Evolutionary conservation across 2,797 vertebrate genomes (phyloP).

Genomic region (Oryzias sinensis): DNA sequence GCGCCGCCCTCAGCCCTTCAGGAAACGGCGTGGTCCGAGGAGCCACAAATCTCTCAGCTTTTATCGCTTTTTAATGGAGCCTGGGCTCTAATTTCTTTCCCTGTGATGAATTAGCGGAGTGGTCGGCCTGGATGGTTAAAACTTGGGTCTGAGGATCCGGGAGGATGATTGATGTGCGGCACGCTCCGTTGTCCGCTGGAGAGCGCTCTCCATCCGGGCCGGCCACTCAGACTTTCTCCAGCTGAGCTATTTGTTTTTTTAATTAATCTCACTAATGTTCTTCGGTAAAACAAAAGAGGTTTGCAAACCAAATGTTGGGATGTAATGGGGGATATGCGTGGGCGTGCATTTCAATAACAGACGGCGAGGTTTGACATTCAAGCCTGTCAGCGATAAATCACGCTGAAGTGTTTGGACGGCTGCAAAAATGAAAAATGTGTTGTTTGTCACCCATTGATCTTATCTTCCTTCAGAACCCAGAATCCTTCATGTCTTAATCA

Average conservation of each 20-base stretch:
- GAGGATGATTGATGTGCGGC: conserved; percentile 74
- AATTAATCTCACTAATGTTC: conserved; percentile 71
- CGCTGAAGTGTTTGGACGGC: conserved; percentile 19
- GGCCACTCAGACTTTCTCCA: conserved; percentile 17
- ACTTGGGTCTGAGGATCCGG: conserved; percentile 51
- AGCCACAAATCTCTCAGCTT: conserved; percentile 51
- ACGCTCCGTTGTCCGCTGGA: conserved; percentile 57
- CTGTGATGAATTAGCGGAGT: conserved; percentile 68
- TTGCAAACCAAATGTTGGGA: conserved; percentile 19
- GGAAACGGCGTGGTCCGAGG: conserved; percentile 30
- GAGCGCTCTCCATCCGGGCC: conserved; percentile 46
- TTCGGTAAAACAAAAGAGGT: conserved; percentile 15
- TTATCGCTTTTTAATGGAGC: conserved; percentile 68
- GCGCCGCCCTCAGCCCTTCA: conserved; percentile 11
- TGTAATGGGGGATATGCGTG: conserved; percentile 17
- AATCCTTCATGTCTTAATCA: fast-evolving
- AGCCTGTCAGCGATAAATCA: conserved; percentile 23
- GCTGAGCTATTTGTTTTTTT: conserved; percentile 56
- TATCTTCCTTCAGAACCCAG: background rate
- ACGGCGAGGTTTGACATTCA: conserved; percentile 20
- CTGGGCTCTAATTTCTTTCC: conserved; percentile 64
- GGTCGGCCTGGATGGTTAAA: conserved; percentile 52
- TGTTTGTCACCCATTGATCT: conserved; percentile 7
- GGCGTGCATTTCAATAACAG: conserved; percentile 24
- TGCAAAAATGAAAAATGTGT: conserved; percentile 39